Evolutionary conservation across 2,797 vertebrate species (phyloP).

Genomic region (Champsocephalus esox): DNA sequence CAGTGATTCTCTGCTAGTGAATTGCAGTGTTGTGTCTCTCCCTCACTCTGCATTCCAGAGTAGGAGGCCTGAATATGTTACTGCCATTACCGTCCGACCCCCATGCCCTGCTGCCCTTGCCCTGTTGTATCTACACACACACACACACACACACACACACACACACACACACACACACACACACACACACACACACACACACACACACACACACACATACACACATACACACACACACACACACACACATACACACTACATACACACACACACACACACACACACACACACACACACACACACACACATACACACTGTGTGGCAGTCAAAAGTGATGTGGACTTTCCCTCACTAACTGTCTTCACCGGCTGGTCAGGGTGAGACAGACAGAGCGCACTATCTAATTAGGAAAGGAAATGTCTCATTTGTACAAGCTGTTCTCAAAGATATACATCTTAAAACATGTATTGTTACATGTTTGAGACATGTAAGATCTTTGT

Average conservation of each 20-base stretch:
- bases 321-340: conserved; percentile 42
- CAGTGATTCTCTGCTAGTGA: conserved; percentile 66
- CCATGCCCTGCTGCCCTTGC: conserved; percentile 57
- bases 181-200: conserved; percentile 6
- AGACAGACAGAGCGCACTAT: conserved; percentile 12
- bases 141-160: conserved; percentile 2
- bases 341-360: conserved; percentile 50
- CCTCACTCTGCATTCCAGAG: conserved; percentile 83
- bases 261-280: conserved; percentile 5
- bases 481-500: conserved; percentile 30
- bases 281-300: conserved; percentile 18
- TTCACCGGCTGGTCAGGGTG: conserved; percentile 11
- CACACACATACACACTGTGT: conserved; percentile 16
- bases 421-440: conserved; percentile 4
- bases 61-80: conserved; percentile 83
- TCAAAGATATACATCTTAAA: conserved; percentile 18
- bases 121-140: conserved; percentile 25
- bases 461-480: conserved; percentile 16
- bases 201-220: conserved; percentile 5
- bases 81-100: conserved; percentile 72
- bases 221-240: conserved; percentile 8
- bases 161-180: conserved; percentile 8
- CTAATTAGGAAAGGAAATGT: conserved; percentile 28
- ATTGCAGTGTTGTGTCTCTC: conserved; percentile 77
- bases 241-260: conserved; percentile 3